A percentile compares a stretch with the other conserved stretches of the same genome.
phyloP scores from a whole-genome alignment of 1,140 invertebrate species.

The Drosophila leontia region DNA sequence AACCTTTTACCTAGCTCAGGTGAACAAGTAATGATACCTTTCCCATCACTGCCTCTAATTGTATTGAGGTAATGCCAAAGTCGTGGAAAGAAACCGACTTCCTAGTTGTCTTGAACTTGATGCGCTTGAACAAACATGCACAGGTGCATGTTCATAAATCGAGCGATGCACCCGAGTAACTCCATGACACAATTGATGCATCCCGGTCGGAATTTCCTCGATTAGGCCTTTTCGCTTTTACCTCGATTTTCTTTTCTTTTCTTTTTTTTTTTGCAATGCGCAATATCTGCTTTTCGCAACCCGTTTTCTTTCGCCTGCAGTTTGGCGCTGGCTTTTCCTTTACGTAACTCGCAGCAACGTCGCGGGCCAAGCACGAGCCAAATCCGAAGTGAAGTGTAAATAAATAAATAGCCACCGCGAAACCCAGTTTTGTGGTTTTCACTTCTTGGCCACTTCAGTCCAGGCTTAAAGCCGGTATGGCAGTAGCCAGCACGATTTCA shows the following conservation, averaged over 20 bases:
- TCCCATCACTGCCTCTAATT: background rate
- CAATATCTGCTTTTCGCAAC: slow-evolving; percentile 48
- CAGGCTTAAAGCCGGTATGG: slow-evolving; percentile 14
- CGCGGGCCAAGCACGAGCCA: slow-evolving; percentile 55
- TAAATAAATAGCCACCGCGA: slow-evolving; percentile 33
- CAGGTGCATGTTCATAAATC: slow-evolving; percentile 29
- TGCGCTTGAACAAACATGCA: slow-evolving; percentile 21
- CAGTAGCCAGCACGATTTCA: slow-evolving; percentile 66
- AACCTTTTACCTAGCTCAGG: background rate
- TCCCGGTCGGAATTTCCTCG: slow-evolving; percentile 31
- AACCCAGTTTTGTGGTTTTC: slow-evolving; percentile 74
- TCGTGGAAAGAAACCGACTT: slow-evolving; percentile 32
- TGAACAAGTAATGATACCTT: slow-evolving; percentile 4
- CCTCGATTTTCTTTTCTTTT: slow-evolving; percentile 4
- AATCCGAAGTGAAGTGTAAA: slow-evolving; percentile 33
- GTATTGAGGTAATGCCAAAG: slow-evolving; percentile 10
- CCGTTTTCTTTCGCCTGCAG: slow-evolving; percentile 62
- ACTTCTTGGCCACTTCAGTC: slow-evolving; percentile 53
- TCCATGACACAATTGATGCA: slow-evolving; percentile 51
- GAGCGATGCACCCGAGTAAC: slow-evolving; percentile 53
- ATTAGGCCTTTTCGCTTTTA: slow-evolving; percentile 50
- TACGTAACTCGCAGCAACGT: slow-evolving; percentile 59
- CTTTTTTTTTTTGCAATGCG: slow-evolving; percentile 35
- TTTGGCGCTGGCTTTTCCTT: slow-evolving; percentile 66
- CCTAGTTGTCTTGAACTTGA: slow-evolving; percentile 51